Percentiles rank a stretch among this genome's conserved stretches.
Evolutionary conservation across 2,113 vertebrate genomes (phyloP).

Genomic region (Gnathonemus longibarbis): DNA sequence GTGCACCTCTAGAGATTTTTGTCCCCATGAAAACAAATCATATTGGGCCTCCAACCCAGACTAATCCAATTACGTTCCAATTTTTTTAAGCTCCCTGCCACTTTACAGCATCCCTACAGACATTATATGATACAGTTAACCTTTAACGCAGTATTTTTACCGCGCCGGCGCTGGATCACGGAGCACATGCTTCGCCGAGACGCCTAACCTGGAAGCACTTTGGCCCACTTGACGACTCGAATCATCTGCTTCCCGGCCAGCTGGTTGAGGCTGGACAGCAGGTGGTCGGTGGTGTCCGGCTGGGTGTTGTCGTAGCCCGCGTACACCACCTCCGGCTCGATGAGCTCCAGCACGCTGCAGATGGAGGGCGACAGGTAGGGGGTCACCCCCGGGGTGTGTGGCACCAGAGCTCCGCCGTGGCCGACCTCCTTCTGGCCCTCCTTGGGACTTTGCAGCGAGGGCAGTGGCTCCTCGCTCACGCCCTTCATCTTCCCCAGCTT

Average conservation of each 20-base stretch:
- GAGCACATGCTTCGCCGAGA: neutral
- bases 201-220: slow-evolving; percentile 95
- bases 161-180: neutral
- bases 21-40: neutral
- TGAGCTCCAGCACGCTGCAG: slow-evolving; percentile 83
- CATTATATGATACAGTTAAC: neutral
- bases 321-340: slow-evolving; percentile 89
- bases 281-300: slow-evolving; percentile 85
- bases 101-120: neutral
- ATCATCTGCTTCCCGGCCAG: slow-evolving; percentile 98
- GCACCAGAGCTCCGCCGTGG: slow-evolving; percentile 73
- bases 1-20: neutral
- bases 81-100: neutral
- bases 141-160: neutral
- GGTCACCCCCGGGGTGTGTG: slow-evolving; percentile 71
- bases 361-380: slow-evolving; percentile 83
- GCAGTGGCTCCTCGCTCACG: slow-evolving; percentile 72
- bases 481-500: slow-evolving; percentile 94
- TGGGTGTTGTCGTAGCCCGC: slow-evolving; percentile 84
- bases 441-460: slow-evolving; percentile 70
- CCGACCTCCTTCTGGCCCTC: slow-evolving; percentile 77
- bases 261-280: slow-evolving; percentile 94
- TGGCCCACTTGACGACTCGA: slow-evolving; percentile 98
- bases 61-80: neutral
- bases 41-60: neutral